A percentile compares a stretch with the other conserved stretches of the same genome.
Conservation (phyloP, 2,797 vertebrate species). For the Helicolenus hilgendorfi region DNA sequence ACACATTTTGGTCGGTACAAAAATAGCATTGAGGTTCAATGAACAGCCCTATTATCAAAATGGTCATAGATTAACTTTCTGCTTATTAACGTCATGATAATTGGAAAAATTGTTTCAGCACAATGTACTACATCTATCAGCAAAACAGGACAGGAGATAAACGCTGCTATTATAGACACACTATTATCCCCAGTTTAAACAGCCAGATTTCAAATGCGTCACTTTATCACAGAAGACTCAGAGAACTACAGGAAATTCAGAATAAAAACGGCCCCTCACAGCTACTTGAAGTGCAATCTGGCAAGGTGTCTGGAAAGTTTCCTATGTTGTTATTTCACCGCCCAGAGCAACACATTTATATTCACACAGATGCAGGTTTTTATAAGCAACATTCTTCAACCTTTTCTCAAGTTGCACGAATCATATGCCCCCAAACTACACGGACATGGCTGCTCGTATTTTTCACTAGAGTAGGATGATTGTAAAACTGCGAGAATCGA, state of each 20-base stretch:
- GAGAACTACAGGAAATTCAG: background rate
- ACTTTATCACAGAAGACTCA: background rate
- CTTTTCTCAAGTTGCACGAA: background rate
- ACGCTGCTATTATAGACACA: background rate
- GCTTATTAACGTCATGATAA: background rate
- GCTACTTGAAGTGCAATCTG: slow-evolving; percentile 26
- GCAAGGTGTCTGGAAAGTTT: slow-evolving; percentile 47
- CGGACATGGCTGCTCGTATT: background rate
- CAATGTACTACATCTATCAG: background rate
- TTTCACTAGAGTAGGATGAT: background rate
- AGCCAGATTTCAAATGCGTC: background rate
- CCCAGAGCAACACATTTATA: slow-evolving; percentile 20
- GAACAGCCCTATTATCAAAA: background rate
- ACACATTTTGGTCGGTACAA: background rate
- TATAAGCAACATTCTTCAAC: background rate
- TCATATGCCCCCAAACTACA: background rate
- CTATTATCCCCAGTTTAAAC: background rate
- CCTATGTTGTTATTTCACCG: slow-evolving; percentile 41
- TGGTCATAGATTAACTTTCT: background rate
- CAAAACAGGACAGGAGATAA: background rate
- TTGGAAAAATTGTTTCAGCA: background rate
- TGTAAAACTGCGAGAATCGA: background rate
- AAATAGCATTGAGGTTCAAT: background rate
- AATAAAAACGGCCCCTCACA: slow-evolving; percentile 10
- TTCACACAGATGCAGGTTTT: slow-evolving; percentile 38